Percentiles rank a stretch among this genome's conserved stretches.
Conservation (phyloP, 2,797 vertebrate genomes). For the Sparus aurata region DNA sequence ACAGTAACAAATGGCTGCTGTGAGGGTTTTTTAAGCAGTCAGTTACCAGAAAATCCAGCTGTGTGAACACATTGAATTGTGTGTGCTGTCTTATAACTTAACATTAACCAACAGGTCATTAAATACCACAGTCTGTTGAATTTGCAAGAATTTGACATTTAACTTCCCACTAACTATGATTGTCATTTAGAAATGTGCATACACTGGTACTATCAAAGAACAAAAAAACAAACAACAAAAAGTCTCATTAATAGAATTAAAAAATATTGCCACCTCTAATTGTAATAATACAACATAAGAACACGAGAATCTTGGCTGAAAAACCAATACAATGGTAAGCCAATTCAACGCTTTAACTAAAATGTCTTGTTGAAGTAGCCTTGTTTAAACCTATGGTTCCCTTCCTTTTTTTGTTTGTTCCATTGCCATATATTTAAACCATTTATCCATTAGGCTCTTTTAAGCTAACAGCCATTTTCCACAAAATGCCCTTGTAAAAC, state of each 20-base stretch:
- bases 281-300: background rate
- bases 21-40: background rate
- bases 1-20: background rate
- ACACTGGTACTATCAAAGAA: background rate
- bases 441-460: background rate
- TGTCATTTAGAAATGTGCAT: background rate
- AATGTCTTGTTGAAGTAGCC: background rate
- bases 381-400: too few relatives aligned
- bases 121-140: background rate
- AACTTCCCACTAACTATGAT: background rate
- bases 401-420: background rate
- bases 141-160: background rate
- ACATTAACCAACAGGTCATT: background rate
- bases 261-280: background rate
- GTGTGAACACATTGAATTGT: too few relatives aligned
- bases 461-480: too few relatives aligned
- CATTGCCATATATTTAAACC: background rate
- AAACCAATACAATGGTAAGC: background rate
- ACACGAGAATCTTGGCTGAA: background rate
- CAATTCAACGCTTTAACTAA: background rate
- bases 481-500: background rate
- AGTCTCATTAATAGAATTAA: background rate
- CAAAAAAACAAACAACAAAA: too few relatives aligned
- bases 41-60: background rate
- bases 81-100: background rate